Percentiles rank a stretch among this genome's conserved stretches.
These are phyloP conservation scores for Protobothrops mucrosquamatus DNA, from an alignment of 2,113 vertebrate species.

Conservation along the genomic window DNA sequence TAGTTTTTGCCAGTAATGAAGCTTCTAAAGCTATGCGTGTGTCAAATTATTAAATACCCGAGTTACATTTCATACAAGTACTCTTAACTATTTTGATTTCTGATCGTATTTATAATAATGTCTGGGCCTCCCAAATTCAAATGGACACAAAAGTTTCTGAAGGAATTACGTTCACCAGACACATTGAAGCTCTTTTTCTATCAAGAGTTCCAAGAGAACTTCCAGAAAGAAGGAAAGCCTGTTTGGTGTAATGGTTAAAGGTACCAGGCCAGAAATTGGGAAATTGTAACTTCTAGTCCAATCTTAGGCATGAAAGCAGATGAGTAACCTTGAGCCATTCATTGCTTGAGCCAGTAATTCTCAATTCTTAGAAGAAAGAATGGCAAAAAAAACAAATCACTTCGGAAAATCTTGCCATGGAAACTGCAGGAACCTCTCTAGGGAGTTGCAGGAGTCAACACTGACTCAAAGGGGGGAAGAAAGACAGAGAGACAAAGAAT, in stretches of 20 bases:
- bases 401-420: background rate
- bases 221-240: background rate
- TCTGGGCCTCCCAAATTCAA: background rate
- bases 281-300: background rate
- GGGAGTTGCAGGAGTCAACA: background rate
- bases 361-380: background rate
- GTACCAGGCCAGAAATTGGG: background rate
- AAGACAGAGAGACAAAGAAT: too few relatives aligned
- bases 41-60: background rate
- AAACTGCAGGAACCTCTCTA: background rate
- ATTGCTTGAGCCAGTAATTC: background rate
- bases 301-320: background rate
- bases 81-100: background rate
- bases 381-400: background rate
- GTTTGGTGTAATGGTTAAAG: background rate
- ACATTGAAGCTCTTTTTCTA: background rate
- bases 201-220: background rate
- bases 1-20: background rate
- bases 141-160: background rate
- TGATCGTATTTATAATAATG: background rate
- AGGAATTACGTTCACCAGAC: background rate
- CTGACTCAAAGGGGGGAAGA: background rate
- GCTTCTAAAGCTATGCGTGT: background rate
- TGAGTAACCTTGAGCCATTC: background rate
- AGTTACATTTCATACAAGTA: background rate